These are phyloP conservation scores for Brachyalestes nurse DNA, from an alignment of 2,797 vertebrate species.

Conservation along the genomic window DNA sequence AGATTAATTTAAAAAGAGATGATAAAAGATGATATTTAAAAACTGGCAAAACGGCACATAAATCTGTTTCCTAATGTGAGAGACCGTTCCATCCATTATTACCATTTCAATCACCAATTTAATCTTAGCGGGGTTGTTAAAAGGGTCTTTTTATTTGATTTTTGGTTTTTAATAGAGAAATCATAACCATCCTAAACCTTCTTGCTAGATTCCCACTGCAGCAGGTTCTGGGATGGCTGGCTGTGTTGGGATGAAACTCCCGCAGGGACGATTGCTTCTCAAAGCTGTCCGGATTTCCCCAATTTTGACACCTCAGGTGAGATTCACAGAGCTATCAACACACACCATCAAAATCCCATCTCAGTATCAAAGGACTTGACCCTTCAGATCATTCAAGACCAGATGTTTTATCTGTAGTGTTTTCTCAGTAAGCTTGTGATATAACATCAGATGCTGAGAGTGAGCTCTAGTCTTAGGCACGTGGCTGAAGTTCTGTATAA, in stretches of 20 bases:
- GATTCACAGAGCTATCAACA: constrained; percentile 40
- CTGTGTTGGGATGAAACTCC: constrained; percentile 93
- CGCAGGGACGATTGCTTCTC: constrained; percentile 79
- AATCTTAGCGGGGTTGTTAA: not conserved
- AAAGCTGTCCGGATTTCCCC: constrained; percentile 85
- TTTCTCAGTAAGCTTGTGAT: constrained; percentile 28
- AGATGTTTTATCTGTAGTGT: constrained; percentile 36
- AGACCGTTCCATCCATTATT: not conserved
- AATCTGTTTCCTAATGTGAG: too few relatives aligned
- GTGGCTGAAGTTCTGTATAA: constrained; percentile 15
- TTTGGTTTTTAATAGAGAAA: not conserved
- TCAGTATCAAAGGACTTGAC: constrained; percentile 18
- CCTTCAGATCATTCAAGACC: constrained; percentile 30
- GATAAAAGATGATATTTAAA: not conserved
- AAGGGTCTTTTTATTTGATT: not conserved
- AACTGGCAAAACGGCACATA: too few relatives aligned
- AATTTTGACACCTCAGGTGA: constrained; percentile 85
- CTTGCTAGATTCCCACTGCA: constrained; percentile 83
- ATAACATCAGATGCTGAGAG: constrained; percentile 13
- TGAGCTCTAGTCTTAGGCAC: constrained; percentile 6
- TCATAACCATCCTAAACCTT: not conserved
- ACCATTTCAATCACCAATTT: not conserved
- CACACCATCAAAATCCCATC: constrained; percentile 33
- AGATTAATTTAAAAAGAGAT: not conserved
- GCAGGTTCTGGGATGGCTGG: constrained; percentile 91